Evolutionary conservation across 2,888 invertebrate species (phyloP).

Genomic region (Liopterus haemorrhoidalis): DNA sequence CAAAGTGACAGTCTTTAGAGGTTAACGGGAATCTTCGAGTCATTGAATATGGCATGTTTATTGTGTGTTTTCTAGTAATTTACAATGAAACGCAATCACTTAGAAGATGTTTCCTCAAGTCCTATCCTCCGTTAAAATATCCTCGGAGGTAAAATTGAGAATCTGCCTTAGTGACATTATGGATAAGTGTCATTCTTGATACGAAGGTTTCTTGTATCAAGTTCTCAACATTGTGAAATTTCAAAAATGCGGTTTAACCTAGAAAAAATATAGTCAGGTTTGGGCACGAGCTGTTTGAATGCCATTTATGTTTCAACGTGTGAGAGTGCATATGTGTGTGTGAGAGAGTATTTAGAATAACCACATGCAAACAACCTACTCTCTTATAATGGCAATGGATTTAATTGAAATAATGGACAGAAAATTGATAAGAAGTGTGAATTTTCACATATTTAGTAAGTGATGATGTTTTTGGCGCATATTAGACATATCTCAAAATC

Average conservation of each 20-base stretch:
- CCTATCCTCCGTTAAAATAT: not conserved
- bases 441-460: too few species aligned
- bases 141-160: not conserved
- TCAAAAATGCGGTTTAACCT: constrained; percentile 38
- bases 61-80: constrained; percentile 20
- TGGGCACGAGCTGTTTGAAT: constrained; percentile 26
- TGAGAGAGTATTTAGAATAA: too few species aligned
- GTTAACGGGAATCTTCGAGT: too few species aligned
- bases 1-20: too few species aligned
- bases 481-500: too few species aligned
- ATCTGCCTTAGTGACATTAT: not conserved
- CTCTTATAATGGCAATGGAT: too few species aligned
- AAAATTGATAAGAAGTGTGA: too few species aligned
- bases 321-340: too few species aligned
- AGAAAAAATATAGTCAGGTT: constrained; percentile 36
- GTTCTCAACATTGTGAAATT: constrained; percentile 35
- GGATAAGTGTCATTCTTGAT: constrained; percentile 13
- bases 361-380: too few species aligned
- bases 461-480: too few species aligned
- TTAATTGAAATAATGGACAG: too few species aligned
- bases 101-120: constrained; percentile 9
- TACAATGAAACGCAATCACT: constrained; percentile 21
- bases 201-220: constrained; percentile 31
- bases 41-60: constrained; percentile 22
- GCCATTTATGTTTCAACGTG: constrained; percentile 28